Base-by-base conservation (phyloP, 2,888 invertebrate species). In the Chironomus tentans region DNA sequence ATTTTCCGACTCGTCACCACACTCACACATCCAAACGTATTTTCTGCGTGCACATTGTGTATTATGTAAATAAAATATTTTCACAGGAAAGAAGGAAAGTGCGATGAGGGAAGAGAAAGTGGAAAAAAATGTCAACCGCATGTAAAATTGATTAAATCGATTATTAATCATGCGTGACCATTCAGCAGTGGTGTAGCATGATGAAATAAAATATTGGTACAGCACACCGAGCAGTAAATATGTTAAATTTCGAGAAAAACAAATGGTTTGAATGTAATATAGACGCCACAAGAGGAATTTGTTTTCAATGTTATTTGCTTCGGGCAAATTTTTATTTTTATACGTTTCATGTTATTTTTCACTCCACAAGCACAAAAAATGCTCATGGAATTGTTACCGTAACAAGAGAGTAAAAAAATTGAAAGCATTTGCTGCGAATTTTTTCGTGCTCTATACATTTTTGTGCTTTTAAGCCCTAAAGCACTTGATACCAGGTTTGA, bases 111-210 rank as follows among this genome's bases (percentile, higher is more conserved):
- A 28, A 28, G 6, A 1, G 28, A 50, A 50, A n/a, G n/a, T n/a
- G n/a, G n/a, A 15, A 56, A 56, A 15, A 56, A 70, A 24, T 70
- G 70, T 22, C 70, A 70, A 48, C 70, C 70, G 47, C 48, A 47
- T 70, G 70, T 70, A 48, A 70, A 70, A 70, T 70, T 70, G 70
- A 71, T 56, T 18, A 71, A 71, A 71, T 71, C 50, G 71, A 56
- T 71, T 71, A 71, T 71, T 71, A 71, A 71, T 71, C 71, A 71
- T 71, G 50, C 71, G 21, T 71, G 56, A 2, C 71, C 71, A 21
- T 47, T 38, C 28, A 68, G 3, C 24, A 38, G 68, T 24, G 12
- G 18, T 10, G 68, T 18, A 56, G 56, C n/a, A 56, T 56, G 15
- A 15, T 15, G 50, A 50, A 50, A 50, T n/a, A 50, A 50, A 50